Evolutionary conservation across 2,797 vertebrate species (phyloP), one percentile per base, ranked within the genome.

Genomic region (Craterocephalus amniculus): DNA sequence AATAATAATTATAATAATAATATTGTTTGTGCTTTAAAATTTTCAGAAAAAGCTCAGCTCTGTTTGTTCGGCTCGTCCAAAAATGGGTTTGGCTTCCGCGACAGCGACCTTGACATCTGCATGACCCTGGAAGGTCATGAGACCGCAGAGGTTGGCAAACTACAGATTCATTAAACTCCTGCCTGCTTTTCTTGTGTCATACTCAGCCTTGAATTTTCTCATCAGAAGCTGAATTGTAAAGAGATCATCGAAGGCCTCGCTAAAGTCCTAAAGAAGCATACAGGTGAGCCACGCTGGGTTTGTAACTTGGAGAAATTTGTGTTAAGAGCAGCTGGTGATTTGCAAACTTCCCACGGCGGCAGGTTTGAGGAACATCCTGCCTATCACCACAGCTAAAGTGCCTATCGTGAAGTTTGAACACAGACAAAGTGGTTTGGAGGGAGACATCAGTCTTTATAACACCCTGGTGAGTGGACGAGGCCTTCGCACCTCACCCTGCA

Each of bases 371-470:
- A 99, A 99, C 89, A 99, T 99, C 90, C 88, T 99, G 94, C 98
- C 98, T 84, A 99, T 99, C 92, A 99, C 98, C 67, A 99, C 98
- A 92, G 98, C 98, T 92, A 99, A 99, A 96, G 98, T 99, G 94
- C 98, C 98, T 95, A 99, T 99, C 43, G 98, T 99, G 74, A 99
- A 99, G 93, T 99, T 99, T 92, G 98, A 99, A 81, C 97, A 99
- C 92, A 93, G 95, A 83, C 93, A 97, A 80, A 98, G 97, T 76
- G 95, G 96, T 31, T 90, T 99, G 88, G 98, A 99, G 90, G 98
- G 97, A 59, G 98, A 99, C 70, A 99, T 99, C 85, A 99, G 98
- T 90, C 95, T 99, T 56, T 99, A 99, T 86, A 99, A 99, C 84
- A 99, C 98, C 6, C 92, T 99, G 95, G 98, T 99, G 88, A 95